A percentile compares a stretch with the other conserved stretches of the same genome.
These are phyloP conservation scores for Micronycteris hirsuta DNA, from an alignment of 2,113 vertebrate species.

Conservation along the genomic window DNA sequence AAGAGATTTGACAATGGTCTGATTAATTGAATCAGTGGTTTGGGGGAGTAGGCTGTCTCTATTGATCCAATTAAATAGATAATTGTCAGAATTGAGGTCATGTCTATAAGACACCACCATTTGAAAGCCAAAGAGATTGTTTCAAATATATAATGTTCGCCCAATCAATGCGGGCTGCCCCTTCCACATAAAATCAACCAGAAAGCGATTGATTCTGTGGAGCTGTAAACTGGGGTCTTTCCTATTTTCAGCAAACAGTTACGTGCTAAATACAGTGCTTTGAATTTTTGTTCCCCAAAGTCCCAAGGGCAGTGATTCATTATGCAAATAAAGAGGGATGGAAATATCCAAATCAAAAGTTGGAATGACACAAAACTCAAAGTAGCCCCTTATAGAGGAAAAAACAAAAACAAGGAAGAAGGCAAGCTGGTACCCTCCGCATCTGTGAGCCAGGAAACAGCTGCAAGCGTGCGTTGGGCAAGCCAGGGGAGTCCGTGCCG, in stretches of 20 bases:
- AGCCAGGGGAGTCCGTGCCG: neutral
- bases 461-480: rapidly evolving
- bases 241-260: neutral
- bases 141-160: slow-evolving; percentile 55
- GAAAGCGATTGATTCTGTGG: slow-evolving; percentile 28
- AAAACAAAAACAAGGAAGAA: neutral
- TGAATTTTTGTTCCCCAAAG: neutral
- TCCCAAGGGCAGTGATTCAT: neutral
- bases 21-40: slow-evolving; percentile 74
- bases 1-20: slow-evolving; percentile 67
- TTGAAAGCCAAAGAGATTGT: slow-evolving; percentile 71
- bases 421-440: neutral
- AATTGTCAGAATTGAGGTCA: slow-evolving; percentile 74
- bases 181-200: slow-evolving; percentile 48
- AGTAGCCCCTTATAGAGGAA: neutral
- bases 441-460: neutral
- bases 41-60: slow-evolving; percentile 68
- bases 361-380: neutral
- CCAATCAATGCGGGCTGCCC: slow-evolving; percentile 39
- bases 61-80: slow-evolving; percentile 77
- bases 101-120: slow-evolving; percentile 66
- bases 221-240: neutral
- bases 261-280: slow-evolving; percentile 22
- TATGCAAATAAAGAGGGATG: slow-evolving; percentile 1
- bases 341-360: slow-evolving; percentile 27